Percentiles rank a stretch among this genome's conserved stretches.
Evolutionary conservation across 2,797 vertebrate species (phyloP).

Genomic region (Masticophis lateralis): DNA sequence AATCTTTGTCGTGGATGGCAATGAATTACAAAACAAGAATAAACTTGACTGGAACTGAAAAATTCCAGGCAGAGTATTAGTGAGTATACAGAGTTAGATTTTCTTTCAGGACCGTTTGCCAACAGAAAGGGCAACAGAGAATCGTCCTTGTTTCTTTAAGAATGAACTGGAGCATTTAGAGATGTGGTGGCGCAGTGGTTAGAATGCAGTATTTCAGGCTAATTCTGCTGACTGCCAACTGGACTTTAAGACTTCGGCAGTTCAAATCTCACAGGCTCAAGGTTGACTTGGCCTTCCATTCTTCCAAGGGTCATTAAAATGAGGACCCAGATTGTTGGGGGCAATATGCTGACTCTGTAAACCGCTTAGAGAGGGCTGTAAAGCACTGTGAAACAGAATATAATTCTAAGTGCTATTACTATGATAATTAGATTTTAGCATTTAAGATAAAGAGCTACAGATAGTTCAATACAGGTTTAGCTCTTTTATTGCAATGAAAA

Average conservation of each 20-base stretch:
- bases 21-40: neutral
- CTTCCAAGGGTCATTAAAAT: neutral
- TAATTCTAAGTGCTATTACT: neutral
- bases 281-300: too few species aligned
- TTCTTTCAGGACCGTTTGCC: neutral
- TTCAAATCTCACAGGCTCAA: too few species aligned
- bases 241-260: neutral
- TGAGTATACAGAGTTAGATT: neutral
- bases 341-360: neutral
- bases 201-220: too few species aligned
- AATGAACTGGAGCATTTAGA: neutral
- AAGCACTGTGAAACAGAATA: neutral
- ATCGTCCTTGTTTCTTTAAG: neutral
- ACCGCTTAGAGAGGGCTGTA: neutral
- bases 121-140: neutral
- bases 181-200: neutral
- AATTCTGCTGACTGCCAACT: neutral
- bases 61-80: neutral
- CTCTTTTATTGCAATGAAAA: neutral
- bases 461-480: neutral
- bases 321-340: neutral
- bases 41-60: accelerated
- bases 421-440: neutral
- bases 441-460: neutral
- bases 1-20: neutral